phyloP scores from a whole-genome alignment of 1,140 invertebrate genomes.

The Dryas iulia region DNA sequence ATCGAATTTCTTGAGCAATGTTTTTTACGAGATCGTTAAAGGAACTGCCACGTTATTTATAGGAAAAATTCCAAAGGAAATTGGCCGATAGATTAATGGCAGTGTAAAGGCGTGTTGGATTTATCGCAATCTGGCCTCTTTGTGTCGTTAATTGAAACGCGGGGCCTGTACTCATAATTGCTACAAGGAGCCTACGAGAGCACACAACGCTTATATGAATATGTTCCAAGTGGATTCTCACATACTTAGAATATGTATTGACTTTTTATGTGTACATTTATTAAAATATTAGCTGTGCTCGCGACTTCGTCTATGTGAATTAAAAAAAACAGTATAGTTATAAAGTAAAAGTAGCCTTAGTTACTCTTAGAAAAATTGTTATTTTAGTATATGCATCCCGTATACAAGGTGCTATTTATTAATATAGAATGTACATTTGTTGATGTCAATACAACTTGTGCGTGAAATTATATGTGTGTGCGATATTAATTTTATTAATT shows the following conservation, averaged over 20 bases:
- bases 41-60: not conserved
- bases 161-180: slow-evolving; percentile 12
- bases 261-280: too few species aligned
- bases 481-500: too few species aligned
- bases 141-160: slow-evolving; percentile 10
- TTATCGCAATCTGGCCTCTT: slow-evolving; percentile 14
- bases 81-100: slow-evolving; percentile 10
- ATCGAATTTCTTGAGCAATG: not conserved
- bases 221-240: not conserved
- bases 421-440: too few species aligned
- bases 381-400: too few species aligned
- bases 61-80: slow-evolving; percentile 11
- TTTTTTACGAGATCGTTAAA: not conserved
- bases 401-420: too few species aligned
- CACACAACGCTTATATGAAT: not conserved
- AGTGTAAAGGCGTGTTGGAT: slow-evolving; percentile 5
- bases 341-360: too few species aligned
- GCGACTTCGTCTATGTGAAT: too few species aligned
- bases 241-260: not conserved
- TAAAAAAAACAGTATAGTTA: too few species aligned
- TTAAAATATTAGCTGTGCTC: too few species aligned
- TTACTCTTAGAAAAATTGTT: too few species aligned
- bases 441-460: too few species aligned
- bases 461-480: too few species aligned
- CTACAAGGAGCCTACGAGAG: slow-evolving; percentile 3